Percentiles rank a stretch among this genome's conserved stretches.
Evolutionary conservation across 2,888 invertebrate species (phyloP).

Genomic region (Pandemis heparana): DNA sequence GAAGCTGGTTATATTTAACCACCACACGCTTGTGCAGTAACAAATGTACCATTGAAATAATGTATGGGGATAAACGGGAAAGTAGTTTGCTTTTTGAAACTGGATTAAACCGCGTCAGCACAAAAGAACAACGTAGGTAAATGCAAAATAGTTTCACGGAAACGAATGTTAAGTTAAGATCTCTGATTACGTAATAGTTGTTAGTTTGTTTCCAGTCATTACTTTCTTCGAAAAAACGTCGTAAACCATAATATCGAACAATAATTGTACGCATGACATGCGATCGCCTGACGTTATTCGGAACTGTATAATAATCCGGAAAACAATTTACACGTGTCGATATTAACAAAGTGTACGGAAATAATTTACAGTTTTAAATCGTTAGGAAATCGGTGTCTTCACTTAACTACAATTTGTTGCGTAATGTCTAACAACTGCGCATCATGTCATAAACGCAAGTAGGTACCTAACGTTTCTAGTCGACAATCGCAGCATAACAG

Average conservation of each 20-base stretch:
- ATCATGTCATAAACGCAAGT: slow-evolving; percentile 46
- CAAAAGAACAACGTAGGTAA: too few species aligned
- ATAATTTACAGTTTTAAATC: slow-evolving; percentile 7
- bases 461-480: slow-evolving; percentile 50
- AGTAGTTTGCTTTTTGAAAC: too few species aligned
- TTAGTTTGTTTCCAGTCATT: background rate
- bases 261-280: slow-evolving; percentile 19
- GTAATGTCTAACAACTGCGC: slow-evolving; percentile 16
- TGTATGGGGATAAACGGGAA: too few species aligned
- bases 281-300: slow-evolving; percentile 41
- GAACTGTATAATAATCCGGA: slow-evolving; percentile 29
- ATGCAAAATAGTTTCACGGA: background rate
- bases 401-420: slow-evolving; percentile 24
- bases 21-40: too few species aligned
- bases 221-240: slow-evolving; percentile 17
- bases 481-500: slow-evolving; percentile 53
- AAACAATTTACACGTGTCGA: slow-evolving; percentile 20
- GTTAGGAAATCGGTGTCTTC: slow-evolving; percentile 9
- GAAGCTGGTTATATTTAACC: too few species aligned
- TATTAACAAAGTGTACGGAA: slow-evolving; percentile 9
- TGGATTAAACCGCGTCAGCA: too few species aligned
- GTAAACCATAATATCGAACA: slow-evolving; percentile 10
- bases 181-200: background rate
- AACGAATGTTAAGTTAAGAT: background rate
- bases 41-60: too few species aligned